Base-by-base conservation (phyloP, 2,888 invertebrate species). In the Lycia hirtaria region DNA sequence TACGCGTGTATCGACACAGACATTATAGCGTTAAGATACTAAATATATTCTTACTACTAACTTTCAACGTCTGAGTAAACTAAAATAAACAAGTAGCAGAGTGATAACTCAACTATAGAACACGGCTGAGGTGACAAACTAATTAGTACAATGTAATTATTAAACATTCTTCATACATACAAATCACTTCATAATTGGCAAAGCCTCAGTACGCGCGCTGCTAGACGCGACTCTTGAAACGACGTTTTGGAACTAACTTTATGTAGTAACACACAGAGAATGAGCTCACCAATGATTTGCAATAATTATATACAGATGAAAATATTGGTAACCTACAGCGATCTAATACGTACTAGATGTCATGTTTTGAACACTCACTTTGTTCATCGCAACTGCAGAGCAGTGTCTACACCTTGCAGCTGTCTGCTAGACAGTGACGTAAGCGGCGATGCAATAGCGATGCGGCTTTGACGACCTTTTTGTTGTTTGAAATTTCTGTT, bases 111-210 rank as follows among this genome's bases (percentile, higher is more conserved):
- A 14, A 14, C 12, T 4, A 20, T 30, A 5, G 7, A 26, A 4
- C 15, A 28, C 30, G 15, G 14, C 10, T 10, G 28, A 40, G 22
- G 50, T 40, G 50, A 40, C 50, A 40, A 24, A 33, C 17, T 47
- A 49, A 26, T 43, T 43, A 24, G 5, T 33, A 45, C 40, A 40
- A 38, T 30, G 19, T 50, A 19, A 49, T 49, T 51, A 41, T 40
- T 14, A 52, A 52, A 20, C 30, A 44, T 33, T 47, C 24, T 35
- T 43, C 41, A 48, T 41, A 41, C 51, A 55, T 49, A 57, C 35
- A 48, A 56, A 57, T 51, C 38, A 40, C 43, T 32, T 30, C 20
- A 28, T 53, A 53, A 52, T 47, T 49, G 24, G 40, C 12, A 35
- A 56, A 47, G 35, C 28, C 47, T 52, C 15, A 28, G 20, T 14